Base-by-base conservation (phyloP, 2,113 vertebrate species). In the Mustela nigripes region DNA sequence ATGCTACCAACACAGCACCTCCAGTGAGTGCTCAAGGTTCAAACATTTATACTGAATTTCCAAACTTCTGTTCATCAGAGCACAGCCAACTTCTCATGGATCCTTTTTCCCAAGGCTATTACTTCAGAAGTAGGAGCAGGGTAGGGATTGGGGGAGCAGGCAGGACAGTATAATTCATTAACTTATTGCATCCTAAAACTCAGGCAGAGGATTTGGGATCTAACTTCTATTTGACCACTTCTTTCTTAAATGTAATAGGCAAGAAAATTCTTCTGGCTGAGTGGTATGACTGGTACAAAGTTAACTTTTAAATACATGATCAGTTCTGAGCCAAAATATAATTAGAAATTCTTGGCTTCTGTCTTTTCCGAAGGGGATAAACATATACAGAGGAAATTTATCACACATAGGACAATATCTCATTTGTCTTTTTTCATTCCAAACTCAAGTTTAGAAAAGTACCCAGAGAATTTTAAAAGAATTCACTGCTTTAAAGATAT, bases 381-480 rank as follows among this genome's bases (percentile, higher is more conserved):
- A 97, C 33, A 80, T 33, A 95, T 45, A 85, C 39, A 83, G 48
- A 95, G 42, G n/a, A 63, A 94, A 85, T 91, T 91, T 28, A 89
- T 93, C 53, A 95, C 28, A 65, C 2, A 28, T 24, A 73, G 48
- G 7, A 73, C 26, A 92, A 65, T 78, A 69, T 81, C 19, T 93
- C 28, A 62, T 94, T 91, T 89, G 33, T 69, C 22, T 73, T 71
- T 92, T 93, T 92, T 87, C 15, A 50, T 85, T 95, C 50, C 67
- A 79, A 93, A 33, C 11, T 95, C 65, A 93, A 92, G 26, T 90
- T 95, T 93, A 91, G 58, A 94, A 97, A 94, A 56, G 67, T 85
- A 94, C 28, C n/a, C 12, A 90, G 56, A 96, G n/a, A 74, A 87
- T 81, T 96, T 95, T 95, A 93, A 88, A 93, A 91, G 60, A 97